phyloP scores from a whole-genome alignment of 1,140 invertebrate genomes.

The Drosophila arizonae region DNA sequence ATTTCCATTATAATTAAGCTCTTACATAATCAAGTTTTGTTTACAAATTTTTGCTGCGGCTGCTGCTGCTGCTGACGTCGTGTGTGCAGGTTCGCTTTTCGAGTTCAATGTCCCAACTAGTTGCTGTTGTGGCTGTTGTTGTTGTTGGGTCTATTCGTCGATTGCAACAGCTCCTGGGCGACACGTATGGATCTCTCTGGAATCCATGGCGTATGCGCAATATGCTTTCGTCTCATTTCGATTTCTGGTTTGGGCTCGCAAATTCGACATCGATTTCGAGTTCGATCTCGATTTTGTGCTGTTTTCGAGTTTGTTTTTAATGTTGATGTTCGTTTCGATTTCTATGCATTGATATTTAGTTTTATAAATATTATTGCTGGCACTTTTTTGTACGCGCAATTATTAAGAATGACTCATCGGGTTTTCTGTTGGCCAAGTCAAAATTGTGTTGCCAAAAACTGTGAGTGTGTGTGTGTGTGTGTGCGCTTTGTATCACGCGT shows the following conservation, averaged over 20 bases:
- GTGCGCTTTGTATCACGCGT: conserved; percentile 29
- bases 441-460: conserved; percentile 59
- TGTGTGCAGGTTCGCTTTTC: conserved; percentile 63
- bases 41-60: conserved; percentile 59
- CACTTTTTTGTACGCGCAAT: conserved; percentile 64
- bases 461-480: conserved; percentile 9
- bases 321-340: conserved; percentile 27
- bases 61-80: conserved; percentile 25
- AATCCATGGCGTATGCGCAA: conserved; percentile 64
- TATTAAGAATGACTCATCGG: conserved; percentile 75
- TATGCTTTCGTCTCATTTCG: conserved; percentile 23
- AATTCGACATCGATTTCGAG: conserved; percentile 4
- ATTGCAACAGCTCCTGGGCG: conserved; percentile 74
- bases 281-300: conserved; percentile 16
- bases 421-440: conserved; percentile 54
- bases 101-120: conserved; percentile 76
- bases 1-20: conserved; percentile 78
- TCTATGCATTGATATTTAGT: conserved; percentile 56
- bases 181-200: conserved; percentile 72
- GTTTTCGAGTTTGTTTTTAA: conserved; percentile 19
- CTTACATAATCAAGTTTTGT: conserved; percentile 75
- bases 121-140: conserved; percentile 2
- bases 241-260: conserved; percentile 18
- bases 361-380: conserved; percentile 64
- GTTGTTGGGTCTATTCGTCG: conserved; percentile 14